Conservation (phyloP, 2,888 invertebrate genomes). For the Epirrhoe tristata region DNA sequence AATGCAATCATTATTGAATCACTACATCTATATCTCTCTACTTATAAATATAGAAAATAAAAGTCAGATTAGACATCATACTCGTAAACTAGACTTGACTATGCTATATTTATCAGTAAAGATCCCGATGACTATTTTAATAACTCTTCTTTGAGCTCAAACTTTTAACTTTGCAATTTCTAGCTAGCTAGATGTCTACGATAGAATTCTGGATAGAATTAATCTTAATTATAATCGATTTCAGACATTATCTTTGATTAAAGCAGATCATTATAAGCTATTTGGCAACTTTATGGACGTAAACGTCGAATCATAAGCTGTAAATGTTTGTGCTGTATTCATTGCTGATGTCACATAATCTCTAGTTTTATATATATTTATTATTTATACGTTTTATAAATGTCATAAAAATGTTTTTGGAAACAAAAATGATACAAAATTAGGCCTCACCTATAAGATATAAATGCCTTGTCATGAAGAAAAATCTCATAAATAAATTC, state of each 20-base stretch:
- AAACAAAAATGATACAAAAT: conserved; percentile 68
- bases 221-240: conserved; percentile 57
- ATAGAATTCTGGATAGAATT: conserved; percentile 54
- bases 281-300: conserved; percentile 84
- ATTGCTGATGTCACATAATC: conserved; percentile 48
- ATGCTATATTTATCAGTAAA: conserved; percentile 70
- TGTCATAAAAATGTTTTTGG: conserved; percentile 57
- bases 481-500: conserved; percentile 68
- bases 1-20: conserved; percentile 59
- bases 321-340: conserved; percentile 66
- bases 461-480: conserved; percentile 82
- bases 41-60: conserved; percentile 63
- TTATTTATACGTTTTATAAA: conserved; percentile 53
- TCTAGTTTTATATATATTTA: conserved; percentile 42
- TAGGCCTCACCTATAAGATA: conserved; percentile 78
- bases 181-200: conserved; percentile 52
- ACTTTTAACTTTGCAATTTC: conserved; percentile 42
- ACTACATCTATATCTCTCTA: conserved; percentile 64
- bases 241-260: conserved; percentile 54
- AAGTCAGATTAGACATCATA: conserved; percentile 48
- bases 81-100: conserved; percentile 36
- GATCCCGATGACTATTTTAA: conserved; percentile 55
- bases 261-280: conserved; percentile 75
- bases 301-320: conserved; percentile 68
- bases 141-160: conserved; percentile 53